A percentile compares a stretch with the other conserved stretches of the same genome.
These are phyloP conservation scores for Chaunax sp. DNA, from an alignment of 2,797 vertebrate species.

Conservation along the genomic window DNA sequence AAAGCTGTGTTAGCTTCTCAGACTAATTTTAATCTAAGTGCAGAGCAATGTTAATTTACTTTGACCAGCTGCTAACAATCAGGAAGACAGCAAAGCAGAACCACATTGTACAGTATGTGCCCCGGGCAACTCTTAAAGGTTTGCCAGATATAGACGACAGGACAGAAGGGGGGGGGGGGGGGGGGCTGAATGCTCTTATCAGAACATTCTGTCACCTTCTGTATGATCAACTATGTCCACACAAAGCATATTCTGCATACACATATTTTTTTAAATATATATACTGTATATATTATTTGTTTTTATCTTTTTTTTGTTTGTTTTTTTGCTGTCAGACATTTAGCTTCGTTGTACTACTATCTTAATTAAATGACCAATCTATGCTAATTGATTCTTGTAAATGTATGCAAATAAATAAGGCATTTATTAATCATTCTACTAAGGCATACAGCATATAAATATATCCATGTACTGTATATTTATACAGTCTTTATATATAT, in stretches of 20 bases:
- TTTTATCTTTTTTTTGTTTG: too few species aligned
- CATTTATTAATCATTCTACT: not conserved
- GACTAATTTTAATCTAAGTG: slow-evolving; percentile 61
- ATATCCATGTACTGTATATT: too few species aligned
- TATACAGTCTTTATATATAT: too few species aligned
- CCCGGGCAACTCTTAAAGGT: slow-evolving; percentile 71
- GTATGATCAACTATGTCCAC: slow-evolving; percentile 53
- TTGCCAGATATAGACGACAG: slow-evolving; percentile 72
- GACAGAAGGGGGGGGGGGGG: slow-evolving; percentile 10
- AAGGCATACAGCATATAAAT: not conserved
- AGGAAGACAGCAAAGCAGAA: slow-evolving; percentile 67
- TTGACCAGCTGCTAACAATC: slow-evolving; percentile 79
- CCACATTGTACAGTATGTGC: slow-evolving; percentile 71
- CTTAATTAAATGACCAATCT: not conserved
- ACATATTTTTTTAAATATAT: slow-evolving; percentile 3
- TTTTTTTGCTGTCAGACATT: not conserved
- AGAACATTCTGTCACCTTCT: slow-evolving; percentile 73
- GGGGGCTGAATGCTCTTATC: slow-evolving; percentile 57
- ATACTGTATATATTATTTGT: too few species aligned
- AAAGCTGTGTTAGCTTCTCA: slow-evolving; percentile 48
- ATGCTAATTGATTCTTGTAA: not conserved
- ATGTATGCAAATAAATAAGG: not conserved
- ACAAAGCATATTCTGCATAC: slow-evolving; percentile 22
- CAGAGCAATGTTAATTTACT: slow-evolving; percentile 67
- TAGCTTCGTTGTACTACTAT: not conserved